Conservation (phyloP, 2,113 vertebrate species). For the Hucho hucho region DNA sequence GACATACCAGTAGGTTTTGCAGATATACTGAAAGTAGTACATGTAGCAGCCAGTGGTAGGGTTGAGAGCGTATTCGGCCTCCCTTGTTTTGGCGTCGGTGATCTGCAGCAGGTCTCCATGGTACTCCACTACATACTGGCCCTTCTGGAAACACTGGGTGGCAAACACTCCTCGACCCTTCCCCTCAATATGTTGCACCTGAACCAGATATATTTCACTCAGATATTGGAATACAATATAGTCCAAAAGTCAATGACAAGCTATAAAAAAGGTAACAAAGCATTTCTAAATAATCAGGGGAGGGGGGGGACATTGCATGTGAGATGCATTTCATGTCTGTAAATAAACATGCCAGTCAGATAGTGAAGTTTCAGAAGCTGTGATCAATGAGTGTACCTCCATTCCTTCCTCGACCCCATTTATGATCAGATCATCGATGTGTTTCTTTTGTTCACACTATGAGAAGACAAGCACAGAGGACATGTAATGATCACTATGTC, state of each 20-base stretch:
- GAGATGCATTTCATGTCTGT: no score
- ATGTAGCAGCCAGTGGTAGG: constrained; percentile 96
- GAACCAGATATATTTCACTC: neutral
- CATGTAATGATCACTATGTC: neutral
- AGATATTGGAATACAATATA: no score
- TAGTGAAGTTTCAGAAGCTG: no score
- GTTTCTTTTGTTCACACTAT: constrained; percentile 90
- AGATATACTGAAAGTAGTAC: constrained; percentile 98
- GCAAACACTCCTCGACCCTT: constrained; percentile 89
- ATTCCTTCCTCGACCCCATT: constrained; percentile 94
- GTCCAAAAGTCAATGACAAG: no score
- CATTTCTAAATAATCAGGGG: no score
- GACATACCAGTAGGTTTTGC: constrained; percentile 94
- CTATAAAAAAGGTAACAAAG: no score
- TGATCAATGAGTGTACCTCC: constrained; percentile 78
- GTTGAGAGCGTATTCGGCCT: constrained; percentile 88
- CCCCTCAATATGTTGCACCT: constrained; percentile 91
- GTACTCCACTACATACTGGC: constrained; percentile 96
- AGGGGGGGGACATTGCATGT: no score
- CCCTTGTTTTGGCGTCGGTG: constrained; percentile 87
- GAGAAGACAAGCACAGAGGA: constrained; percentile 13
- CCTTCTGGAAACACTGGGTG: constrained; percentile 85
- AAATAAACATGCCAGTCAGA: no score
- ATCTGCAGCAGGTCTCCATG: constrained; percentile 92
- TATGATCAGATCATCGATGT: constrained; percentile 87